Base-by-base conservation (phyloP, 2,113 vertebrate species). In the Semicossyphus pulcher region DNA sequence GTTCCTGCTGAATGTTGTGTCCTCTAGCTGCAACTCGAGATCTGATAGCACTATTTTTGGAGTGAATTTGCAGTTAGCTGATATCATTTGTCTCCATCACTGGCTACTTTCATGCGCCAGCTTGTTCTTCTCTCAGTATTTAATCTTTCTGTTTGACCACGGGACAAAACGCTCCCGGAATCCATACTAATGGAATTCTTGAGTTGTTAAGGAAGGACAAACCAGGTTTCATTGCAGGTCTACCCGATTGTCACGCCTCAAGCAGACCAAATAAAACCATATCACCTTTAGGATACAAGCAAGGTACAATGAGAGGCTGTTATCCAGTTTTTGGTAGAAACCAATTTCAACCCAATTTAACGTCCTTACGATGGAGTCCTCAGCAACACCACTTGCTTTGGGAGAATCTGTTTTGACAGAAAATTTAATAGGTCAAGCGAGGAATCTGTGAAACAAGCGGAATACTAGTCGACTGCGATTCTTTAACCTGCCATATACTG, bases 391-490 rank as follows among this genome's bases (percentile, higher is more conserved):
- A 67, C 20, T 23, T n/a, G 7, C 48, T 39, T 47, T 26, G 32
- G 9, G 42, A 26, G 47, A 42, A 49, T 65, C 53, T 34, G 14
- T 51, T 73, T 73, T 67, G 25, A 62, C 45, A 81, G 58, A 75
- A 31, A 72, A 61, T 85, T 76, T 4, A 79, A 82, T 83, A 70
- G 77, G 72, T 70, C 44, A 23, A 32, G n/a, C 10, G 45, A 11
- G 3, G 48, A 76, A 56, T 49, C 32, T 64, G 26, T 49, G 52
- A 75, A n/a, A 41, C 65, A 26, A 31, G 48, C 18, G 16, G 20
- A 54, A 47, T 4, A 48, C 12, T n/a, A 37, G 26, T 45, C 1
- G 1, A 2, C 21, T 18, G 4, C 20, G 15, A 9, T 39, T 31
- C 34, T 15, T 37, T 20, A 39, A 53, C 18, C 67, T 53, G 61